These are phyloP conservation scores for Aplysina aerophoba DNA, from an alignment of 37 sponge, comb jelly and placozoan genomes.

Conservation along the genomic window DNA sequence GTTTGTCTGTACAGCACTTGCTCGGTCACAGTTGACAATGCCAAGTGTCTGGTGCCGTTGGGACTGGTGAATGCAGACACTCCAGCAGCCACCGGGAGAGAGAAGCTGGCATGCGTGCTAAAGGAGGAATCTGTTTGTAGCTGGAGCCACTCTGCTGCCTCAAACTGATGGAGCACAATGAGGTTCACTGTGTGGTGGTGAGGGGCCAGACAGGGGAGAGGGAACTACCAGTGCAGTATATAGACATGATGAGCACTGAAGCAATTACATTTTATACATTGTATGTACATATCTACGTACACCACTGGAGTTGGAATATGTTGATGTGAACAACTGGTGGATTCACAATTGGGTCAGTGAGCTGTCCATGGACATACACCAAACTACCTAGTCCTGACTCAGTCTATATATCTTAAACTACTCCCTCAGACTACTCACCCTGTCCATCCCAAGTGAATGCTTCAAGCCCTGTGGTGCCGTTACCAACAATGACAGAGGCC, in stretches of 20 bases:
- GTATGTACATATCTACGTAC: no score
- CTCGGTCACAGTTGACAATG: not conserved
- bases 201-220: no score
- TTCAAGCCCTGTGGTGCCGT: not conserved
- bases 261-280: no score
- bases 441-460: not conserved
- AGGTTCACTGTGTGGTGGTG: not conserved
- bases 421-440: no score
- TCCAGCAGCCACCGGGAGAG: not conserved
- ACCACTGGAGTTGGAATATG: no score
- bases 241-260: no score
- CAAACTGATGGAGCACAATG: not conserved
- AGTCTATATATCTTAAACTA: no score
- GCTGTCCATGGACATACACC: no score
- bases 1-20: conserved; percentile 20
- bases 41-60: not conserved
- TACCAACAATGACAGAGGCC: not conserved
- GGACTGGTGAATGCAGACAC: conserved; percentile 6
- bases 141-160: not conserved
- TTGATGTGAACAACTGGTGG: no score
- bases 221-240: no score
- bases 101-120: not conserved
- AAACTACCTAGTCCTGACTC: no score
- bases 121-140: not conserved
- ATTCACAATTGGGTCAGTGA: no score